These are phyloP conservation scores for Aphelenchoides besseyi DNA, from an alignment of 1,140 invertebrate species.

Conservation along the genomic window DNA sequence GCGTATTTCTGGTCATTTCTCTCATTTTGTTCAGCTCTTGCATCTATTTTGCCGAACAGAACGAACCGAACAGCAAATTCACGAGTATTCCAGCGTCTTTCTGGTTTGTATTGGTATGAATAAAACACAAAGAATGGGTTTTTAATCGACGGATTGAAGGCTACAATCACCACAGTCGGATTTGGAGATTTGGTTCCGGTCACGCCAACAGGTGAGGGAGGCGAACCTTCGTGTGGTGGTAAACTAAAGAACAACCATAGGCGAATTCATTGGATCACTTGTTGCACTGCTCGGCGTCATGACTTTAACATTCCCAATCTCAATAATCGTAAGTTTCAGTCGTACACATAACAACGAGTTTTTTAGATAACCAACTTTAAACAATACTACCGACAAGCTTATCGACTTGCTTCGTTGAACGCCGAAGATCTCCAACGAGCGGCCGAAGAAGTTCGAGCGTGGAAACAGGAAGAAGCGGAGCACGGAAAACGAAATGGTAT, in stretches of 20 bases:
- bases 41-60: neutral
- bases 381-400: slow-evolving; percentile 12
- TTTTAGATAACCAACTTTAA: slow-evolving; percentile 4
- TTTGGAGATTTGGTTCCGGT: slow-evolving; percentile 1
- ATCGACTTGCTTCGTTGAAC: neutral
- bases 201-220: too few species aligned
- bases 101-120: neutral
- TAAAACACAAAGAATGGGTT: neutral
- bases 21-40: neutral
- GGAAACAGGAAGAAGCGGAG: neutral
- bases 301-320: slow-evolving; percentile 3
- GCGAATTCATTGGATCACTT: neutral
- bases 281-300: neutral
- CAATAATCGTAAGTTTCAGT: neutral
- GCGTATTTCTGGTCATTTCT: slow-evolving; percentile 3
- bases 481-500: slow-evolving; percentile 7
- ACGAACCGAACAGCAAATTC: neutral
- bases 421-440: neutral
- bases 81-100: neutral
- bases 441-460: neutral
- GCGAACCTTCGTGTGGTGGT: too few species aligned
- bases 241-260: too few species aligned
- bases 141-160: neutral
- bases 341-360: neutral
- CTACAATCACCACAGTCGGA: slow-evolving; percentile 5